Conservation (phyloP, 2,797 vertebrate genomes). For the Enteromius paludinosus region DNA sequence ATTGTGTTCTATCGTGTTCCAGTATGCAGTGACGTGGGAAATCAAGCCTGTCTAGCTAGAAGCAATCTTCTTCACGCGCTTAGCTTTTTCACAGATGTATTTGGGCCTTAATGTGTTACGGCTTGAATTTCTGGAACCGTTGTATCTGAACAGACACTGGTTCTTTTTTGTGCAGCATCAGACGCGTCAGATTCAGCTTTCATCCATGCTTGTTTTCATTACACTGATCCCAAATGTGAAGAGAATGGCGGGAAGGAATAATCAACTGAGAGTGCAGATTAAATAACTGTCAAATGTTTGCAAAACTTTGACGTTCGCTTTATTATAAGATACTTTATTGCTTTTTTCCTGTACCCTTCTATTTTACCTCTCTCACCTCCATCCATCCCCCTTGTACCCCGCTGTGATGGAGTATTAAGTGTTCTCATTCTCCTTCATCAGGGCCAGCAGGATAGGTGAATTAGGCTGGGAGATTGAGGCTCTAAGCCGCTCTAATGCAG, state of each 20-base stretch:
- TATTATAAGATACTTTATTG: slow-evolving; percentile 5
- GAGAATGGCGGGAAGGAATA: neutral
- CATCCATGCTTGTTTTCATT: neutral
- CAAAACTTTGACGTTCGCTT: neutral
- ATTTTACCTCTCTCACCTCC: slow-evolving; percentile 53
- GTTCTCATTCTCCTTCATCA: slow-evolving; percentile 76
- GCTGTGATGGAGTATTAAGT: slow-evolving; percentile 66
- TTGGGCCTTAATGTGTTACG: slow-evolving; percentile 10
- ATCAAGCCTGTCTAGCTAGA: slow-evolving; percentile 14
- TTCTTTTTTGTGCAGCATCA: neutral
- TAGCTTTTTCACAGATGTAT: slow-evolving; percentile 30
- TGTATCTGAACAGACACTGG: slow-evolving; percentile 3
- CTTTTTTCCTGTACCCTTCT: slow-evolving; percentile 4
- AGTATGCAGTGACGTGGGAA: neutral
- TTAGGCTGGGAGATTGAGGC: slow-evolving; percentile 82
- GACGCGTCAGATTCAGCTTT: neutral
- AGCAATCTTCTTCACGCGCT: slow-evolving; percentile 9
- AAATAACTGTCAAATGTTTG: slow-evolving; percentile 1
- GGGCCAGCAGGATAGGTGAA: slow-evolving; percentile 71
- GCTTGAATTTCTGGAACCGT: slow-evolving; percentile 31
- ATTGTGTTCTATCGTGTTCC: neutral
- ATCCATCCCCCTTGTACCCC: slow-evolving; percentile 47
- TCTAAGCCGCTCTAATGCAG: slow-evolving; percentile 64
- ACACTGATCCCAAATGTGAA: neutral
- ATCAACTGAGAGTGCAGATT: neutral